A percentile compares a stretch with the other conserved stretches of the same genome.
Conservation (phyloP, 2,113 vertebrate genomes). For the Rhea pennata region DNA sequence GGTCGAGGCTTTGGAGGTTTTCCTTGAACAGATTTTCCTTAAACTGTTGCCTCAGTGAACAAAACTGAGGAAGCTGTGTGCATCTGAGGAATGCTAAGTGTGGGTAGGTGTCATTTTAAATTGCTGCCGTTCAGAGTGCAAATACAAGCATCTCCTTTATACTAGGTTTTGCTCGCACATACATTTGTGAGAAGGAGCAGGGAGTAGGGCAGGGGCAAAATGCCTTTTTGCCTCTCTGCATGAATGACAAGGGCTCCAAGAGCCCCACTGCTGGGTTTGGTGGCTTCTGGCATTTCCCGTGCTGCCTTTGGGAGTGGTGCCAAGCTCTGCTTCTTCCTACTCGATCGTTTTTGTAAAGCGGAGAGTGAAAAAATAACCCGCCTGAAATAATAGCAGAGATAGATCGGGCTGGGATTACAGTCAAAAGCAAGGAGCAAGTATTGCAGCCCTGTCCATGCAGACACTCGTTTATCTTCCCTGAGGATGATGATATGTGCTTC, state of each 20-base stretch:
- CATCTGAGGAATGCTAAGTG: neutral
- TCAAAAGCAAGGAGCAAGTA: neutral
- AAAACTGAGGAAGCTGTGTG: neutral
- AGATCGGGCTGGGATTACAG: neutral
- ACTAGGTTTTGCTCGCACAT: neutral
- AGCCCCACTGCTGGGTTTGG: neutral
- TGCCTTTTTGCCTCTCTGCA: neutral
- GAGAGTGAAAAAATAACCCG: neutral
- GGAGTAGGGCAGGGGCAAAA: neutral
- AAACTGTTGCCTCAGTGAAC: neutral
- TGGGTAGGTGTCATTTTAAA: neutral
- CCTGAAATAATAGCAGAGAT: neutral
- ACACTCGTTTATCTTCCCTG: neutral
- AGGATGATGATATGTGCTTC: rapidly evolving
- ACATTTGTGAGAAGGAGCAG: neutral
- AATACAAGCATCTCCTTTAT: neutral
- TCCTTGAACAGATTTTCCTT: neutral
- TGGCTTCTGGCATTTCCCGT: neutral
- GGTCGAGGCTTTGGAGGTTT: neutral
- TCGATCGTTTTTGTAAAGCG: neutral
- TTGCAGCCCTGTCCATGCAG: neutral
- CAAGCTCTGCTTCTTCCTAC: neutral
- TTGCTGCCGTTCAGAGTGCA: neutral
- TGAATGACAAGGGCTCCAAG: neutral
- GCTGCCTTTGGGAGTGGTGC: neutral